phyloP scores from a whole-genome alignment of 2,888 invertebrate genomes.

The Sphaerophoria taeniata region DNA sequence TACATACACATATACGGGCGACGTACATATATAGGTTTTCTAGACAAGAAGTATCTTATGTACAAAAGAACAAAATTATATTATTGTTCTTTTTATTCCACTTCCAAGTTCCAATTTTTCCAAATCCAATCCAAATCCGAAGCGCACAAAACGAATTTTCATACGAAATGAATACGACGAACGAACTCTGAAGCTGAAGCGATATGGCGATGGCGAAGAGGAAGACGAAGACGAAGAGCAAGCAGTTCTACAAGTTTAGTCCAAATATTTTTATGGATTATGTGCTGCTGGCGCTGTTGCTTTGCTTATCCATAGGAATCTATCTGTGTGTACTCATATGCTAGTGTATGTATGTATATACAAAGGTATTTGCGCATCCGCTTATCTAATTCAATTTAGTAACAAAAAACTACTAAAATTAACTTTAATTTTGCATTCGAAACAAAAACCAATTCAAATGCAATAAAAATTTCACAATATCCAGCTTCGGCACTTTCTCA shows the following conservation, averaged over 20 bases:
- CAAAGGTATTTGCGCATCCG: conserved; percentile 59
- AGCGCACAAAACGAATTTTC: too few species aligned
- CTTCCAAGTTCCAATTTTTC: background rate
- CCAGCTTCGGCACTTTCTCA: conserved; percentile 37
- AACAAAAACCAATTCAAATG: conserved; percentile 53
- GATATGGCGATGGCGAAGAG: too few species aligned
- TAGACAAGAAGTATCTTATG: conserved; percentile 2
- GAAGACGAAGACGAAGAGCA: conserved; percentile 16
- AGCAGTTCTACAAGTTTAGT: conserved; percentile 17
- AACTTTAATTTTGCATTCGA: conserved; percentile 16
- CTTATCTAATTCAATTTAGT: conserved; percentile 62
- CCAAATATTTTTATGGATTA: conserved; percentile 42
- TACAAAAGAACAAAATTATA: conserved; percentile 22
- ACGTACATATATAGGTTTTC: conserved; percentile 29
- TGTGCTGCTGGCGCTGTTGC: background rate
- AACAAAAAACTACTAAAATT: conserved; percentile 5
- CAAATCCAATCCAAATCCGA: too few species aligned
- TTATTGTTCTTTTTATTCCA: conserved; percentile 32
- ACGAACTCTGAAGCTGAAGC: too few species aligned
- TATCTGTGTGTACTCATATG: conserved; percentile 20
- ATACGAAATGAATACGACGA: too few species aligned
- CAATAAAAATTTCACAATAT: conserved; percentile 57
- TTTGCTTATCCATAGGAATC: conserved; percentile 34
- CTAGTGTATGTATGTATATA: conserved; percentile 10
- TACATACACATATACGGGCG: conserved; percentile 20